phyloP scores from a whole-genome alignment of 2,888 invertebrate genomes.

The Trachelus iudaicus region DNA sequence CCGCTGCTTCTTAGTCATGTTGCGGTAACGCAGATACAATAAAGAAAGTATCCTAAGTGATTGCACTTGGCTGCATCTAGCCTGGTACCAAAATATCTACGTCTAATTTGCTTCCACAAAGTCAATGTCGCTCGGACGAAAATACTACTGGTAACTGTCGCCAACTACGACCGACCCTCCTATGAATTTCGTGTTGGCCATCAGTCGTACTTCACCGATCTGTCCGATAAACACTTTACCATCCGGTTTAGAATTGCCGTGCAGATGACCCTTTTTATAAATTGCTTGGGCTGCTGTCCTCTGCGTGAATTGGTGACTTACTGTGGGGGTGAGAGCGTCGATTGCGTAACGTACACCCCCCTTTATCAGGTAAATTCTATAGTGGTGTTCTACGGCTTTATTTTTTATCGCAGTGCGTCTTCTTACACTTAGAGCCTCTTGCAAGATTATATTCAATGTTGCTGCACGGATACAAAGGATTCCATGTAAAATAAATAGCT shows the following conservation, averaged over 20 bases:
- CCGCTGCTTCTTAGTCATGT: neutral
- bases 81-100: neutral
- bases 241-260: neutral
- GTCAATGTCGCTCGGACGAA: conserved; percentile 51
- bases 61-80: neutral
- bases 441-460: neutral
- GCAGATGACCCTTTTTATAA: conserved; percentile 19
- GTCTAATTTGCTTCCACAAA: conserved; percentile 26
- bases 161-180: conserved; percentile 10
- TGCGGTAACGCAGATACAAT: neutral
- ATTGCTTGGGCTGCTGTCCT: conserved; percentile 36
- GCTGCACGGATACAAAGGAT: neutral
- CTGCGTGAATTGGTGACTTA: conserved; percentile 3
- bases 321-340: conserved; percentile 40
- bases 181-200: conserved; percentile 6
- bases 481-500: neutral
- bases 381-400: neutral
- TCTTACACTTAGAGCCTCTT: neutral
- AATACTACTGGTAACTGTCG: conserved; percentile 47
- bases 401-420: neutral
- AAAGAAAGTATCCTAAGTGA: neutral
- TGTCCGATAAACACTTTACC: neutral
- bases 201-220: conserved; percentile 25
- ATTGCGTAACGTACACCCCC: conserved; percentile 53
- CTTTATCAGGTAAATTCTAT: conserved; percentile 47